Evolutionary conservation across 2,888 invertebrate genomes (phyloP).

Genomic region (Brachyptera risi): DNA sequence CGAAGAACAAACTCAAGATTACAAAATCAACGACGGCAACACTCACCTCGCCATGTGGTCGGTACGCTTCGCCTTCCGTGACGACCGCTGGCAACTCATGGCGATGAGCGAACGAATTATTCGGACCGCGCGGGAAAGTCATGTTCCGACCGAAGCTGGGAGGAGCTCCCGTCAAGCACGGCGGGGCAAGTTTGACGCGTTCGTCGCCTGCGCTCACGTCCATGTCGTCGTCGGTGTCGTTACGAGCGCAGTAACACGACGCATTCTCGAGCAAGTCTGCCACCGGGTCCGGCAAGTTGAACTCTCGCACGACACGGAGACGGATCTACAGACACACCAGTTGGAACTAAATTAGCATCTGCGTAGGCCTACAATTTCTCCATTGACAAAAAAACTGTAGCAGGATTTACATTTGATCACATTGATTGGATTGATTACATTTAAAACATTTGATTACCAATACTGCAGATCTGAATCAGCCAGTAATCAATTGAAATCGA

Average conservation of each 20-base stretch:
- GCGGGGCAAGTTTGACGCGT: constrained; percentile 33
- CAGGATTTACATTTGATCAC: too few relatives aligned
- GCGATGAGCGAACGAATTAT: constrained; percentile 44
- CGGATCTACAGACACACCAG: constrained; percentile 54
- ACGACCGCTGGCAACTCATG: constrained; percentile 62
- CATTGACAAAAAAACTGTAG: too few relatives aligned
- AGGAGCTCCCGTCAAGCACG: constrained; percentile 38
- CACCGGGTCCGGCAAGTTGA: constrained; percentile 86
- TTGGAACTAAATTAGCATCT: too few relatives aligned
- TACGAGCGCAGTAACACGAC: constrained; percentile 42
- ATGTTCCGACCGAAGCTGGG: constrained; percentile 55
- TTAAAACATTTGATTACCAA: too few relatives aligned
- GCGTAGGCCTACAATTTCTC: too few relatives aligned
- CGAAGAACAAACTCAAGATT: too few relatives aligned
- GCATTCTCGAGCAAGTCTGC: constrained; percentile 68
- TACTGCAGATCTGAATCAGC: too few relatives aligned
- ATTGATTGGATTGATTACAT: too few relatives aligned
- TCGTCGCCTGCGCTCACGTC: constrained; percentile 28
- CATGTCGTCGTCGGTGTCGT: constrained; percentile 41
- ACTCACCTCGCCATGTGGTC: constrained; percentile 44
- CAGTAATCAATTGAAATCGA: too few relatives aligned
- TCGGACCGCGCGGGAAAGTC: constrained; percentile 52
- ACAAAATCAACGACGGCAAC: too few relatives aligned
- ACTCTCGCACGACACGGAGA: constrained; percentile 87
- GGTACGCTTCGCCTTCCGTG: constrained; percentile 56